Evolutionary conservation across 2,113 vertebrate genomes (phyloP), one percentile per base, ranked within the genome.

Genomic region (Thymallus thymallus): DNA sequence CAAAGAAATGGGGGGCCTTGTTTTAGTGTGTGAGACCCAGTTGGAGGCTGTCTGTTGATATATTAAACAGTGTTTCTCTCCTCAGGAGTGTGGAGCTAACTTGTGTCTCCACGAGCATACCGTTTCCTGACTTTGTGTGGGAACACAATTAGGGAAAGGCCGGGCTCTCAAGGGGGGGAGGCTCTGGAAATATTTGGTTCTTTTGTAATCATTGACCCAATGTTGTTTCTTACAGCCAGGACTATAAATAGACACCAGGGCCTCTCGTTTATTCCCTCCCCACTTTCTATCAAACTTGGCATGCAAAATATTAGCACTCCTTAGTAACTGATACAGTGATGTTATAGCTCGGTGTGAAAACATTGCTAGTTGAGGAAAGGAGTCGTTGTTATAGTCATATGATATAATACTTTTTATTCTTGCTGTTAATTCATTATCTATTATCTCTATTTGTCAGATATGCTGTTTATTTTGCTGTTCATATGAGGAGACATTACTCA

Each of bases 111-210:
- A 69, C 63, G 67, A 58, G 41, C 69, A 65, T 51, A 66, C 26
- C 9, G 66, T 61, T 84, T 84, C 79, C 82, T 81, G 82, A 81
- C 82, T 84, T 84, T 84, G 82, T 84, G 76, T 75, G 48, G 67
- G 70, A 79, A 68, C 56, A 84, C 74, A 81, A 80, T 81, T 74
- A 78, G 46, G 79, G 66, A 71, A 71, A 65, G 73, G 61, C 60
- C 63, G 68, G 73, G 68, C 46, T 68, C 24, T 41, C 32, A 65
- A 23, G 26, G 41, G 64, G 64, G 56, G 41, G 63, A 61, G 72
- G 73, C 64, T 63, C 64, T 73, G 77, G 68, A 78, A 76, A 78
- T 80, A 46, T 83, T 75, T 76, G 70, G 46, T 71, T 73, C 77
- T 77, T 82, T 72, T 80, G 71, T 80, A 84, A 82, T 82, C 80